Evolutionary conservation across 2,888 invertebrate species (phyloP), one percentile per base, ranked within the genome.

Genomic region (Clusia tigrina): DNA sequence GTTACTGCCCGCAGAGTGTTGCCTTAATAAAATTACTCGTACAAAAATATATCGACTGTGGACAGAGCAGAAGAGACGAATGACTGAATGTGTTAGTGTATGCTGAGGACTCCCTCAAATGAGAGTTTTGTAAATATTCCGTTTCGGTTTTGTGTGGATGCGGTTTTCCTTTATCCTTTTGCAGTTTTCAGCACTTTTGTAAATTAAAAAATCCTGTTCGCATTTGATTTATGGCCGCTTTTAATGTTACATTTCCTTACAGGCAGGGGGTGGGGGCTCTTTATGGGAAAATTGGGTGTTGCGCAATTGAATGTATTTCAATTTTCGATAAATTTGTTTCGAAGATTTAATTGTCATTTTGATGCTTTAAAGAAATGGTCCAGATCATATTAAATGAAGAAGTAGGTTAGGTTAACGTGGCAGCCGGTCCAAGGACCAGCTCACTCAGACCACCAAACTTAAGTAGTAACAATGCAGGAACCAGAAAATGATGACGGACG

Each of bases 181-280:
- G 38, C 18, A 17, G n/a, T 25, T 57, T 57, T 37, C 37, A 58
- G 52, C 58, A 58, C 58, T 58, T 58, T 52, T 58, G 58, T 22
- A 58, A 58, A 58, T 58, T 58, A 52, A 17, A 58, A 58, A 52
- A 32, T 17, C 32, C 26, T 32, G 15, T 17, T 32, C 3, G n/a
- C 9, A 37, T 58, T 52, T 52, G 46, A 58, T 58, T 58, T 58
- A 58, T 58, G 52, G n/a, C 5, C 20, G 22, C 20, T 18, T 38
- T 52, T 53, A 32, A 15, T 10, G 10, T 32, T 6, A 32, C 32
- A 6, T 32, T 32, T 32, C 32, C 12, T 42, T 42, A 42, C 9
- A 15, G 10, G n/a, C 15, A 6, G 42, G 42, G 42, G 32, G 32
- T 12, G 12, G 32, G 32, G 32, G 32, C 32, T 42, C 9, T 15